A percentile compares a stretch with the other conserved stretches of the same genome.
phyloP scores from a whole-genome alignment of 2,888 invertebrate species.

The Erebia ligea region DNA sequence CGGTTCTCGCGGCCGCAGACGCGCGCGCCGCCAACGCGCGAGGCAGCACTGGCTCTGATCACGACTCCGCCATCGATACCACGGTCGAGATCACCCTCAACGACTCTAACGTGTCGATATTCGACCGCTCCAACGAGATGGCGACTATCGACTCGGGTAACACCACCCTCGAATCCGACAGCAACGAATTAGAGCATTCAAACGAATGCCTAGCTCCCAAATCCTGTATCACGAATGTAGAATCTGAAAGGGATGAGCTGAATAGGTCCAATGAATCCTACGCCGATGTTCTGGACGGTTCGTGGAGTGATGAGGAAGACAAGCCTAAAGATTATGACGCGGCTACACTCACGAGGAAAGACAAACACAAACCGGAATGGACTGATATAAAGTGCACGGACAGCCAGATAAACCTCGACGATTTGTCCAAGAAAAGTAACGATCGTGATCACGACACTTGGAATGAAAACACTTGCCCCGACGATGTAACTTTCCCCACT shows the following conservation, averaged over 20 bases:
- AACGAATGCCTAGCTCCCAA: slow-evolving; percentile 76
- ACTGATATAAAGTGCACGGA: slow-evolving; percentile 58
- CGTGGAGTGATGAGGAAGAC: slow-evolving; percentile 60
- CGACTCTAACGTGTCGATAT: slow-evolving; percentile 29
- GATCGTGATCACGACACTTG: slow-evolving; percentile 91
- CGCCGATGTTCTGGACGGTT: slow-evolving; percentile 70
- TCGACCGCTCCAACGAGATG: slow-evolving; percentile 48
- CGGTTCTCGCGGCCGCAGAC: slow-evolving; percentile 82
- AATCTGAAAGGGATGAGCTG: slow-evolving; percentile 67
- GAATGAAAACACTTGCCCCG: slow-evolving; percentile 91
- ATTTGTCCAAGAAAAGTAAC: slow-evolving; percentile 55
- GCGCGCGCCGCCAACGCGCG: slow-evolving; percentile 67
- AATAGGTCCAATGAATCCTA: slow-evolving; percentile 79
- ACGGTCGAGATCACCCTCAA: slow-evolving; percentile 32
- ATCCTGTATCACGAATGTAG: slow-evolving; percentile 64
- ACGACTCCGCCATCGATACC: slow-evolving; percentile 34
- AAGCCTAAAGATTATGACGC: slow-evolving; percentile 40
- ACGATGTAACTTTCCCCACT: slow-evolving; percentile 91
- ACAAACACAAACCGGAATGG: slow-evolving; percentile 58
- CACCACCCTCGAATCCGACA: slow-evolving; percentile 51
- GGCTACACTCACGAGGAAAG: slow-evolving; percentile 52
- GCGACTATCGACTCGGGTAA: slow-evolving; percentile 50
- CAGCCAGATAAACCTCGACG: slow-evolving; percentile 44
- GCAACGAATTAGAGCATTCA: slow-evolving; percentile 57
- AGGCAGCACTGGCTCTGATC: slow-evolving; percentile 70